phyloP scores from a whole-genome alignment of 2,113 vertebrate genomes.

The Macrotus californicus region DNA sequence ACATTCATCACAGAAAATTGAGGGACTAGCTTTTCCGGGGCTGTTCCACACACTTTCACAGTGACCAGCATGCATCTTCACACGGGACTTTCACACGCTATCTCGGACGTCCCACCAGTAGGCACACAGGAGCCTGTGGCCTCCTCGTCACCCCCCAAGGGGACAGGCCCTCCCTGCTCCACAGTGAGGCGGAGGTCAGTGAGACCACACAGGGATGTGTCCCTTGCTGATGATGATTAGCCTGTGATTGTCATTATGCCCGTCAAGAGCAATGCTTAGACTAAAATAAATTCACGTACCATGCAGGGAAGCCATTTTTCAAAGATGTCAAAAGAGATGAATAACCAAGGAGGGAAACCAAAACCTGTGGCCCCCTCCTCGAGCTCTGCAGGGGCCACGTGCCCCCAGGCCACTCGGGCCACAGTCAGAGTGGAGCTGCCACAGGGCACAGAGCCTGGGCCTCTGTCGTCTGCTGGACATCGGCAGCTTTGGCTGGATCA shows the following conservation, averaged over 20 bases:
- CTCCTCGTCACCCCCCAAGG: fast-evolving
- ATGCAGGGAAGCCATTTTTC: neutral
- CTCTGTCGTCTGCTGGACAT: neutral
- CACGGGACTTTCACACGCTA: no score
- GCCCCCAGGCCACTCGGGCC: fast-evolving
- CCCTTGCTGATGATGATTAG: fast-evolving
- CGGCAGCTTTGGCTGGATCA: neutral
- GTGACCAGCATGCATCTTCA: neutral
- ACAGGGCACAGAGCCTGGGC: neutral
- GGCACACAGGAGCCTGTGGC: fast-evolving
- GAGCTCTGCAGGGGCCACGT: fast-evolving
- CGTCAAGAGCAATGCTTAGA: fast-evolving
- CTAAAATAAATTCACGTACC: no score
- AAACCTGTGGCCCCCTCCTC: fast-evolving
- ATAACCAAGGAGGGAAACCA: fast-evolving
- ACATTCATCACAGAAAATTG: neutral
- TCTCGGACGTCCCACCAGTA: fast-evolving
- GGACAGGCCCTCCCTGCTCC: neutral
- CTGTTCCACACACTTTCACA: neutral
- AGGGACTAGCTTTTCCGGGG: neutral
- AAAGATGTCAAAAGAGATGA: neutral
- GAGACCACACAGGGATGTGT: fast-evolving
- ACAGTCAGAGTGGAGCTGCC: fast-evolving
- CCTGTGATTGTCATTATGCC: fast-evolving
- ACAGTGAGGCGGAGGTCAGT: neutral